Base-by-base conservation (phyloP, 2,888 invertebrate species). In the Eilema caniola region DNA sequence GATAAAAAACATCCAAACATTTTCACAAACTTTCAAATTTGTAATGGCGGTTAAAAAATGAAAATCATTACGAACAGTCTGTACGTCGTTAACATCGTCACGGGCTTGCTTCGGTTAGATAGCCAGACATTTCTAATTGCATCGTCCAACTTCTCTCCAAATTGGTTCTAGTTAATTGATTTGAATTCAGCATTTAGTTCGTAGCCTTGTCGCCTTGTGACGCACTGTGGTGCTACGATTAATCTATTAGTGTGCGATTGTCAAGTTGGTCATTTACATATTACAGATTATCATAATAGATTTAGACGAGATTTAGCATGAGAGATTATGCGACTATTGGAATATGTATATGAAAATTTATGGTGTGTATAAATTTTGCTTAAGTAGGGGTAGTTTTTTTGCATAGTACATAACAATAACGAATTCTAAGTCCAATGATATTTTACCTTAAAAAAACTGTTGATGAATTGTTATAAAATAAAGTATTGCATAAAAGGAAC, bases 81-180 rank as follows among this genome's bases (percentile, higher is more conserved):
- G 75, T 76, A 76, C 70, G 69, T 76, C 73, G 77, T 80, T 85
- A 85, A 72, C 80, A 74, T 66, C 66, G 72, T 41, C 66, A 71
- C 61, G 66, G 80, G 79, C 85, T 84, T 81, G 79, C 73, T 75
- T 80, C 77, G 74, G 78, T 75, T 74, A 80, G 79, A 83, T 73
- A 79, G 72, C 67, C 60, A 69, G 80, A 80, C 83, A 82, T 83
- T 79, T 85, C 88, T 92, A 92, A 93, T 92, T 92, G 92, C 91
- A 88, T 88, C 87, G 88, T 83, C 87, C 84, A 88, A 91, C 89
- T 90, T 88, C 85, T 83, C 75, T 80, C 84, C n/a, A 89, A 92
- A 92, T 92, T 91, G 93, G 87, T 90, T 87, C 89, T 86, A 85
- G 91, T 90, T 93, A 93, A 93, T 93, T 92, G 92, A 91, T 92